Evolutionary conservation across 2,888 invertebrate genomes (phyloP), one percentile per base, ranked within the genome.

Genomic region (Ophion costatus): DNA sequence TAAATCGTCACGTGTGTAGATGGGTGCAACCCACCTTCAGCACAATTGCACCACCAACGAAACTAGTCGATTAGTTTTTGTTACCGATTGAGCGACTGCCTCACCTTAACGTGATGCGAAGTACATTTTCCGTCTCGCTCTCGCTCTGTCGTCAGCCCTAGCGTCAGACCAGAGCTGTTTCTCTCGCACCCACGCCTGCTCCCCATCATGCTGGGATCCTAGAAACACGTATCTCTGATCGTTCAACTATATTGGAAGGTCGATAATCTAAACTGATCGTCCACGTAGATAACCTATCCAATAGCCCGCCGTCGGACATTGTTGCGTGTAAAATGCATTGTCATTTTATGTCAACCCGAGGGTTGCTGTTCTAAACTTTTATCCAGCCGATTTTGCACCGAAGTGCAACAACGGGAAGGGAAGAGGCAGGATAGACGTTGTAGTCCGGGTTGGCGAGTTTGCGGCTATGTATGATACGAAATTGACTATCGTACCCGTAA

Each of bases 401-500:
- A 63, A 51, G 56, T 57, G 33, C 57, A 51, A 42, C 20, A 33
- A 38, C 42, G 33, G 38, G 57, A 42, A 74, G 22, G 61, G 42
- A 59, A 56, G 42, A 38, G 67, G 70, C 14, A 56, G 14, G 29
- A 2, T 70, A 59, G 66, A 59, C 9, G n/a, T 66, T 57, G 56
- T 45, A 64, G 67, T 45, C 42, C 56, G 71, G 75, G 33, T 56
- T 70, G 66, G 78, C 45, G 79, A 63, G 67, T 67, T 69, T 61
- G 71, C 24, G 63, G 77, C 69, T 80, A 79, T 74, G 63, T 45
- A 64, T 71, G 45, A 45, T 59, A 80, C 80, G 56, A 86, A 85
- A 85, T 85, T 86, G 84, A 84, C 82, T 85, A 85, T 82, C 86
- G 79, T 82, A 81, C 70, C 83, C 64, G 78, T 84, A 84, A 85